Conservation (phyloP, 2,113 vertebrate genomes). For the Rostratula benghalensis region DNA sequence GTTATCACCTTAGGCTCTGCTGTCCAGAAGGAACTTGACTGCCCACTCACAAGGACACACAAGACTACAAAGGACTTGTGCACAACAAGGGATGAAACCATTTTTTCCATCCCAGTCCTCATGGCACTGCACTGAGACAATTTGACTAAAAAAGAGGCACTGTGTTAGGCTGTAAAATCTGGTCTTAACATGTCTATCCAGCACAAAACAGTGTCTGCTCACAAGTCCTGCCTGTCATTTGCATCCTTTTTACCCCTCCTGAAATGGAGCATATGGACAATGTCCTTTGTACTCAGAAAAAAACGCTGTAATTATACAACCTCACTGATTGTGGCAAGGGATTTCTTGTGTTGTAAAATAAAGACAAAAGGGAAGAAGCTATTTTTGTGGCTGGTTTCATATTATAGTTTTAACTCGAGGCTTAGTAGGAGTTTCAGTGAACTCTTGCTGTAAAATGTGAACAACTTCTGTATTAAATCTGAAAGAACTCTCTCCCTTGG, state of each 20-base stretch:
- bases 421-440: background rate
- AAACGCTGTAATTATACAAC: background rate
- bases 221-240: background rate
- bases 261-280: background rate
- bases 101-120: background rate
- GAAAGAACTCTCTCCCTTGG: background rate
- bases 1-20: background rate
- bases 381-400: background rate
- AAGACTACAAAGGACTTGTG: background rate
- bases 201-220: background rate
- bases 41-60: background rate
- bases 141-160: background rate
- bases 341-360: background rate
- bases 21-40: background rate
- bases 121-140: too few species aligned
- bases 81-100: background rate
- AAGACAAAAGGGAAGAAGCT: background rate
- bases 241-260: background rate
- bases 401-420: background rate
- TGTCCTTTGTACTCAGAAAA: background rate
- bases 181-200: background rate
- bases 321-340: background rate
- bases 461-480: background rate
- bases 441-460: background rate
- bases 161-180: background rate